phyloP scores from a whole-genome alignment of 2,888 invertebrate species.

The Xanthorhoe spadicearia region DNA sequence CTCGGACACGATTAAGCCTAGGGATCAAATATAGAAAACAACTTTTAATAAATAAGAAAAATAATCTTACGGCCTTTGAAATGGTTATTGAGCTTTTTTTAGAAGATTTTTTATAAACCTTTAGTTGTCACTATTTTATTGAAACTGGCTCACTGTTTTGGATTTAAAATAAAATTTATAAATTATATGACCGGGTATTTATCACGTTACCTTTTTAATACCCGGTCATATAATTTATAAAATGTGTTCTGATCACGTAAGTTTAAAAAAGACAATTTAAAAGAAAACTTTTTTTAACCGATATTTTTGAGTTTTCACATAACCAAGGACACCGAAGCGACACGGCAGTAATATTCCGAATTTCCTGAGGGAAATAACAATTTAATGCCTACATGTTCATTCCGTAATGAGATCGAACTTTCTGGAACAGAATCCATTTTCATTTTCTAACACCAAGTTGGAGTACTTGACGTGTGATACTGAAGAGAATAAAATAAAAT shows the following conservation, averaged over 20 bases:
- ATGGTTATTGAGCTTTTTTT: too few relatives aligned
- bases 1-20: neutral
- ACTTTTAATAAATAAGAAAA: neutral
- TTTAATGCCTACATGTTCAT: conserved; percentile 38
- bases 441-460: conserved; percentile 18
- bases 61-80: too few relatives aligned
- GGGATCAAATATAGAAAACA: neutral
- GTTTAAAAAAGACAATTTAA: too few relatives aligned
- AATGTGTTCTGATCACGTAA: too few relatives aligned
- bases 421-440: conserved; percentile 28
- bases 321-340: conserved; percentile 36
- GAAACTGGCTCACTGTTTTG: too few relatives aligned
- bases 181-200: too few relatives aligned
- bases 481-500: neutral
- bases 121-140: too few relatives aligned
- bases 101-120: too few relatives aligned
- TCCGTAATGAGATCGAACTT: conserved; percentile 38
- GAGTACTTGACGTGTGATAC: neutral
- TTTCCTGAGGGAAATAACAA: conserved; percentile 47
- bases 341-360: conserved; percentile 42
- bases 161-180: too few relatives aligned
- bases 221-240: too few relatives aligned
- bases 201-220: too few relatives aligned
- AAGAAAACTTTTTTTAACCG: neutral
- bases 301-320: conserved; percentile 32